Conservation (phyloP, 1,140 invertebrate genomes). For the Cydia pomonella region DNA sequence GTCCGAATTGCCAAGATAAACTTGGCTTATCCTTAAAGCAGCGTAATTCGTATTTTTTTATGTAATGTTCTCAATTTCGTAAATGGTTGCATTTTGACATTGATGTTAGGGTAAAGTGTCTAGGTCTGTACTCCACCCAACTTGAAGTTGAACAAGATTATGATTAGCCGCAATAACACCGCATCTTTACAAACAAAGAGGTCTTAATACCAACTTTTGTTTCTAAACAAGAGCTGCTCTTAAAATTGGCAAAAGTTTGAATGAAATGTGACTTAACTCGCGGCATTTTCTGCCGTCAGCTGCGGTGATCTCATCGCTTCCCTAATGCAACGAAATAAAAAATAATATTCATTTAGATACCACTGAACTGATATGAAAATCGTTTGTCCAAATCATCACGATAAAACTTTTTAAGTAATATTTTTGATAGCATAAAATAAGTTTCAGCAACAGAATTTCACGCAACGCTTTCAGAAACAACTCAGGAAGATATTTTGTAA, state of each 20-base stretch:
- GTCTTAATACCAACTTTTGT: slow-evolving; percentile 59
- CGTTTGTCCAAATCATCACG: slow-evolving; percentile 37
- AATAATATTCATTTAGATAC: slow-evolving; percentile 53
- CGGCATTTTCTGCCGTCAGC: slow-evolving; percentile 63
- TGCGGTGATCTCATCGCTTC: slow-evolving; percentile 68
- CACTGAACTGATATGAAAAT: slow-evolving; percentile 44
- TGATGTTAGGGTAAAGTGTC: slow-evolving; percentile 7
- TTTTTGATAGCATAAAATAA: slow-evolving; percentile 46
- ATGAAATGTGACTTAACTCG: slow-evolving; percentile 68
- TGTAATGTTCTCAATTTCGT: slow-evolving; percentile 3
- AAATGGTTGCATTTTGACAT: slow-evolving; percentile 1
- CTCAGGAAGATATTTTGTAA: background rate
- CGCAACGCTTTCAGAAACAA: slow-evolving; percentile 5
- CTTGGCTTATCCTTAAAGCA: slow-evolving; percentile 48
- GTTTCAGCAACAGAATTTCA: slow-evolving; percentile 42
- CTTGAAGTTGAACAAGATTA: slow-evolving; percentile 44
- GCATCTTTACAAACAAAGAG: slow-evolving; percentile 53
- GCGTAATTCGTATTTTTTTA: slow-evolving; percentile 39
- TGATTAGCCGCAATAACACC: slow-evolving; percentile 54
- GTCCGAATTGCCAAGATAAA: slow-evolving; percentile 60
- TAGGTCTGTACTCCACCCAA: background rate
- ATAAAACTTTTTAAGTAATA: slow-evolving; percentile 38
- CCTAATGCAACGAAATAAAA: slow-evolving; percentile 62
- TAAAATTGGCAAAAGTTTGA: slow-evolving; percentile 72
- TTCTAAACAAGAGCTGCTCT: slow-evolving; percentile 64